Evolutionary conservation across 2,888 invertebrate species (phyloP).

Genomic region (Trichopria drosophilae): DNA sequence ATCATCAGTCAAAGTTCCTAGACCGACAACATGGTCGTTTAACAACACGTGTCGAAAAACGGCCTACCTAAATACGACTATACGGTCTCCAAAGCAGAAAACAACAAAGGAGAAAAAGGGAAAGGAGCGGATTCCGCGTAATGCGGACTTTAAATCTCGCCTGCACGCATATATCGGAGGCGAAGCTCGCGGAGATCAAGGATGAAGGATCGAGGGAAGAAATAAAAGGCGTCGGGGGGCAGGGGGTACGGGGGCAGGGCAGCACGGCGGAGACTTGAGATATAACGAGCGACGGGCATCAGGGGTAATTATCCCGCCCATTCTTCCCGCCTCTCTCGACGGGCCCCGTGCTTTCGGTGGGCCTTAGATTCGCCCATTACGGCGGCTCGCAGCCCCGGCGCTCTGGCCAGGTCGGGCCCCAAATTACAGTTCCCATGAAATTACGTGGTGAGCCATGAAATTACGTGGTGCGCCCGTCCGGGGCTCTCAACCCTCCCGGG

Average conservation of each 20-base stretch:
- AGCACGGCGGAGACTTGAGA: slow-evolving; percentile 41
- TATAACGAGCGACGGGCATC: slow-evolving; percentile 55
- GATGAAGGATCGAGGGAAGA: slow-evolving; percentile 25
- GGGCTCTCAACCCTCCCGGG: too few relatives aligned
- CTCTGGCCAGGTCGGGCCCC: slow-evolving; percentile 33
- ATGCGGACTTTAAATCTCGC: too few relatives aligned
- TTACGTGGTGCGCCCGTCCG: slow-evolving; percentile 40
- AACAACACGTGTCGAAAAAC: too few relatives aligned
- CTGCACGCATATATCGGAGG: too few relatives aligned
- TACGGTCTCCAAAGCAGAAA: too few relatives aligned
- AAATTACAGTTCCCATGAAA: slow-evolving; percentile 55
- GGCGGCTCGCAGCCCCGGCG: slow-evolving; percentile 22
- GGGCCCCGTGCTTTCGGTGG: slow-evolving; percentile 43
- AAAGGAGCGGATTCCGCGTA: too few relatives aligned
- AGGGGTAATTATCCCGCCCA: slow-evolving; percentile 57
- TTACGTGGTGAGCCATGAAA: slow-evolving; percentile 52
- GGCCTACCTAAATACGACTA: too few relatives aligned
- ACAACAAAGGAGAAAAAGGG: too few relatives aligned
- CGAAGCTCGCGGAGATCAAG: background rate
- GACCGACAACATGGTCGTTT: too few relatives aligned
- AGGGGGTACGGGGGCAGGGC: slow-evolving; percentile 35
- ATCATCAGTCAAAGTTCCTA: too few relatives aligned
- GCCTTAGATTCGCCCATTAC: slow-evolving; percentile 52
- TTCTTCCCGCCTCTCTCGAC: slow-evolving; percentile 55
- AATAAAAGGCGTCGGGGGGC: slow-evolving; percentile 36